Evolutionary conservation across 2,797 vertebrate species (phyloP).

Genomic region (Cyprinella venusta): DNA sequence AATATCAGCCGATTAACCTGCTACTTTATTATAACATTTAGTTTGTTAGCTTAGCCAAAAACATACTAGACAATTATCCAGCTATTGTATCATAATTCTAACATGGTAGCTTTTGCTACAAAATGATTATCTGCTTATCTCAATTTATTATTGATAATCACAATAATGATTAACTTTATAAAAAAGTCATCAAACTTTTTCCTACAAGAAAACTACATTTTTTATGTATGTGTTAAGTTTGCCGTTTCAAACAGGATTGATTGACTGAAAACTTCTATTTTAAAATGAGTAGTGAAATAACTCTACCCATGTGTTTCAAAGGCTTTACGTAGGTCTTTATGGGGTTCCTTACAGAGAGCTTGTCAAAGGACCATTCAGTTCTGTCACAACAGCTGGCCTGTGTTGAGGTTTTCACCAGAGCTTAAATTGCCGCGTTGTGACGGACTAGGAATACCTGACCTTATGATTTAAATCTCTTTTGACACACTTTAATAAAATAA

Average conservation of each 20-base stretch:
- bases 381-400: conserved; percentile 24
- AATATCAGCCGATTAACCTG: background rate
- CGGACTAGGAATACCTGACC: background rate
- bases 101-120: background rate
- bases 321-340: conserved; percentile 13
- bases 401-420: background rate
- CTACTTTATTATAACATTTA: background rate
- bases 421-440: background rate
- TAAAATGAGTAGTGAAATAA: conserved; percentile 46
- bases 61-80: background rate
- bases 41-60: background rate
- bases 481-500: background rate
- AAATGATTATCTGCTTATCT: background rate
- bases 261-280: background rate
- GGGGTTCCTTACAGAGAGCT: conserved; percentile 10
- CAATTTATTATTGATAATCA: background rate
- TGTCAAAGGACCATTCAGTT: conserved; percentile 47
- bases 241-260: background rate
- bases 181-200: background rate
- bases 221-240: background rate
- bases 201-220: background rate
- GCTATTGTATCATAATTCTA: background rate
- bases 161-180: background rate
- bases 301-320: conserved; percentile 32
- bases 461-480: background rate